Percentiles rank a stretch among this genome's conserved stretches.
These are phyloP conservation scores for Lytechinus pictus DNA, from an alignment of 35 echinoderm and acorn worm species.

Conservation along the genomic window DNA sequence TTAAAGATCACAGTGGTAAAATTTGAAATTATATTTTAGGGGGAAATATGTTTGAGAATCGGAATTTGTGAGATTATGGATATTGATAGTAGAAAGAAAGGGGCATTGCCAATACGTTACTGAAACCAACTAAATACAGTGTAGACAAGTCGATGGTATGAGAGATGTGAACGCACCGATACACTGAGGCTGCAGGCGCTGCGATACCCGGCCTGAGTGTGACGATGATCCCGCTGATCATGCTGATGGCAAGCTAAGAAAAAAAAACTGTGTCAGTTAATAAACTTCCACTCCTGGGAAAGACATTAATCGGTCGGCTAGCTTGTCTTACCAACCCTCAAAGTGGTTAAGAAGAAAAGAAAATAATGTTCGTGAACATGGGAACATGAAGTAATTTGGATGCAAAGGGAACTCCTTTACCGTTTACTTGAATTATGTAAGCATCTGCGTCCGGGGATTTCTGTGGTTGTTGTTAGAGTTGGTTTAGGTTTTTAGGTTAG, in stretches of 20 bases:
- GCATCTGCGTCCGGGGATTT: neutral
- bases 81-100: too few species aligned
- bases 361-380: neutral
- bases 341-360: constrained; percentile 30
- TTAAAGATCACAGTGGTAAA: too few species aligned
- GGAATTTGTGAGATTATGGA: too few species aligned
- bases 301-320: neutral
- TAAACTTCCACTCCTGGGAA: neutral
- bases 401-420: neutral
- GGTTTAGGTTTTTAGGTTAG: neutral
- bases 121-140: too few species aligned
- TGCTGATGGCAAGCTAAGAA: too few species aligned
- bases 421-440: neutral
- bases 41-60: too few species aligned
- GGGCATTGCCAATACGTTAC: too few species aligned
- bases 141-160: neutral
- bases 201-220: neutral
- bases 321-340: neutral
- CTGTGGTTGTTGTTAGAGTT: neutral
- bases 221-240: neutral
- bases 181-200: neutral
- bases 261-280: neutral
- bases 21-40: too few species aligned
- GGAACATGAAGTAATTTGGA: neutral
- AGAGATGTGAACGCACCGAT: neutral